Evolutionary conservation across 2,888 invertebrate species (phyloP), one percentile per base, ranked within the genome.

Genomic region (Dioctria rufipes): DNA sequence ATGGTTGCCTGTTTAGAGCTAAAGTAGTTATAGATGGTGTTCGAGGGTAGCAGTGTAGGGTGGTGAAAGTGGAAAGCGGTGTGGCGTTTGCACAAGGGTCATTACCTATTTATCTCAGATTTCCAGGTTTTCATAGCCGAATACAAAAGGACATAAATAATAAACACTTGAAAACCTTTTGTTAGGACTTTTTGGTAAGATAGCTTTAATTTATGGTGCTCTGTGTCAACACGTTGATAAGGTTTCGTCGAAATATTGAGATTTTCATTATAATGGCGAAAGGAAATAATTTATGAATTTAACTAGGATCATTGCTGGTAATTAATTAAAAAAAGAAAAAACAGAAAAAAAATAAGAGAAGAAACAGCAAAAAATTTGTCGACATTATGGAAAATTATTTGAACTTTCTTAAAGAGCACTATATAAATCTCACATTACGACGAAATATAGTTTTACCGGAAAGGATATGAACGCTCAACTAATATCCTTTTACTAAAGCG

Each of bases 111-210:
- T 75, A 75, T 75, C 73, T 75, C 43, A 42, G 60, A 58, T 58
- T 75, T 75, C 25, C 60, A 75, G 73, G 73, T 60, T 75, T 60
- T 75, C 73, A 60, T 75, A 60, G 73, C 13, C 5, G 60, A 60
- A 13, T 40, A 60, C 73, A 75, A 75, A 75, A 43, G 60, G 43
- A 66, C 43, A 60, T 40, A 60, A 75, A 75, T 42, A 75, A 75
- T 60, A 75, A 75, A 75, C 73, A 75, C 58, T 75, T 75, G 73
- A 75, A 75, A 75, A 75, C 42, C 73, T 75, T 73, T 75, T 75
- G 73, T 75, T 75, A 6, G 73, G 13, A 6, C 54, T 6, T 5
- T 13, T 13, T 40, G 11, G 25, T 73, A 58, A 43, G 42, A 40
- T 73, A 39, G 54, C 42, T 25, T n/a, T n/a, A 54, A 75, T 75